phyloP scores from a whole-genome alignment of 2,113 vertebrate genomes.

The Callipepla californica region DNA sequence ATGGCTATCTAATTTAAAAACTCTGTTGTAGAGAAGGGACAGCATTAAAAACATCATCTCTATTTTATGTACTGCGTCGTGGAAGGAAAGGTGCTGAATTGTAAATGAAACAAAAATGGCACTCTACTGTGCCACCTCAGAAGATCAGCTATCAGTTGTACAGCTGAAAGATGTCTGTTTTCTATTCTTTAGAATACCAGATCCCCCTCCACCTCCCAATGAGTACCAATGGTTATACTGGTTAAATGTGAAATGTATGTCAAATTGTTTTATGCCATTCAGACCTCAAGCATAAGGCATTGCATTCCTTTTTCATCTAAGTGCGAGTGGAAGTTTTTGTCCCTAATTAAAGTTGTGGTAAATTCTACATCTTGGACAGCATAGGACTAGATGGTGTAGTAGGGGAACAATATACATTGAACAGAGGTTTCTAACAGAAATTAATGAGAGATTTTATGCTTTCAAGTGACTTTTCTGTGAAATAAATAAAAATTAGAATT shows the following conservation, averaged over 20 bases:
- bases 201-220: neutral
- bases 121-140: neutral
- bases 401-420: neutral
- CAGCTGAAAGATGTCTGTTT: neutral
- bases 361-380: neutral
- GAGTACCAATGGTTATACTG: neutral
- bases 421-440: neutral
- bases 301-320: neutral
- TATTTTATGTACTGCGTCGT: slow-evolving; percentile 9
- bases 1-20: neutral
- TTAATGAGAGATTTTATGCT: neutral
- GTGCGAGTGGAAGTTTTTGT: neutral
- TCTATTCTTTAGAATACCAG: neutral
- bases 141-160: neutral
- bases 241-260: neutral
- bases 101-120: slow-evolving; percentile 44
- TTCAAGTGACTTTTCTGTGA: neutral
- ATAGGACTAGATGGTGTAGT: neutral
- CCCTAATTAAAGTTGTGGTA: neutral
- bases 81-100: slow-evolving; percentile 34
- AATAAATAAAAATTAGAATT: neutral
- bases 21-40: neutral
- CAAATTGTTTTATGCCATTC: neutral
- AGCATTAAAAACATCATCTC: neutral
- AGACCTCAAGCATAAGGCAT: neutral